phyloP scores from a whole-genome alignment of 2,113 vertebrate genomes.

The Origma solitaria region DNA sequence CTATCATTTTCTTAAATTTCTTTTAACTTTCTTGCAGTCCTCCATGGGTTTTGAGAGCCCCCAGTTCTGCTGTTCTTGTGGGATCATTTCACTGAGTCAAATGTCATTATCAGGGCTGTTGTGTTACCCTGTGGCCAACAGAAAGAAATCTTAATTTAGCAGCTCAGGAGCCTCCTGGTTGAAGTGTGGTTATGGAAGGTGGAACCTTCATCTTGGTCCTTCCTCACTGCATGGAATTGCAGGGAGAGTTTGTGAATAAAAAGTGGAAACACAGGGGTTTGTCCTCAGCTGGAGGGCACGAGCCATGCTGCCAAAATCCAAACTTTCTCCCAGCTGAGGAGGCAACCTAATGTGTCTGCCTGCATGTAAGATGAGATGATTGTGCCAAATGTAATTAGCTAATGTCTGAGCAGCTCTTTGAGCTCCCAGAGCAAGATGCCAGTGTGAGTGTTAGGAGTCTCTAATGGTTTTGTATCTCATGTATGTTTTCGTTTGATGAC shows the following conservation, averaged over 20 bases:
- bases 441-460: neutral
- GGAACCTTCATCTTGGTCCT: neutral
- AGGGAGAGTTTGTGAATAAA: neutral
- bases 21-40: neutral
- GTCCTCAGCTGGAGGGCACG: neutral
- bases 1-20: neutral
- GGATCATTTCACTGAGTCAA: neutral
- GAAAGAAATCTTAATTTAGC: neutral
- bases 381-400: conserved; percentile 7
- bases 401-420: neutral
- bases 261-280: neutral
- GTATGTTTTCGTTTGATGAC: neutral
- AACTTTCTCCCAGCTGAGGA: neutral
- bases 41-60: neutral
- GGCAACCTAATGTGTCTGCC: neutral
- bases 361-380: neutral
- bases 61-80: neutral
- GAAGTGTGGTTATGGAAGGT: neutral
- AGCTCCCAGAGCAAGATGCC: neutral
- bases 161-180: neutral
- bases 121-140: neutral
- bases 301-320: neutral
- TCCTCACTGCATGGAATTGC: neutral
- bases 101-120: neutral
- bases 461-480: neutral